Percentiles rank a stretch among this genome's conserved stretches.
phyloP scores from a whole-genome alignment of 1,140 invertebrate species.

The Apis laboriosa region DNA sequence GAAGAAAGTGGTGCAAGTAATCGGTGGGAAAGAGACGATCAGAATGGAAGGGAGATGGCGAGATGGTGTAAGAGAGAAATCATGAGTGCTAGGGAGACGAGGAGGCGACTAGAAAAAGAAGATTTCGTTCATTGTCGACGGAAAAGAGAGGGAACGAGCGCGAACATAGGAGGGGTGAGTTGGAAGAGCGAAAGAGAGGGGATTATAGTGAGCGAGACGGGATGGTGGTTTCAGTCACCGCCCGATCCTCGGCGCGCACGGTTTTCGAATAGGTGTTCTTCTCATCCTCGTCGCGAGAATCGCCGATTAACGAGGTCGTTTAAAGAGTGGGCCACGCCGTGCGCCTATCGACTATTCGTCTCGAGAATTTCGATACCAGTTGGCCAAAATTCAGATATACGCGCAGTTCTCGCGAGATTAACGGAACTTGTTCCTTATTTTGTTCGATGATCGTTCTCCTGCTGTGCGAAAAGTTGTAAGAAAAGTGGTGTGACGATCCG shows the following conservation, averaged over 20 bases:
- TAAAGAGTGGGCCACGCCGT: slow-evolving; percentile 22
- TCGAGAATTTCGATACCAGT: neutral
- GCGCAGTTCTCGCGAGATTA: neutral
- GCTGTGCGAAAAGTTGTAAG: neutral
- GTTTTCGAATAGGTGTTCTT: slow-evolving; percentile 63
- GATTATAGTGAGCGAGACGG: slow-evolving; percentile 62
- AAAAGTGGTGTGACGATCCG: neutral
- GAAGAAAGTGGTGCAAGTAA: neutral
- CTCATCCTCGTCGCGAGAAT: slow-evolving; percentile 53
- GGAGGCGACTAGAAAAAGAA: slow-evolving; percentile 29
- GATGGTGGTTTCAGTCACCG: slow-evolving; percentile 76
- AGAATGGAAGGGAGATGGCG: slow-evolving; percentile 37
- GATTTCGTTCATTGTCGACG: slow-evolving; percentile 22
- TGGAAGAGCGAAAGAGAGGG: slow-evolving; percentile 43
- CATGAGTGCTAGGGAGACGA: neutral
- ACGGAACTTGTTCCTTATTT: slow-evolving; percentile 2
- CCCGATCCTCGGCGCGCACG: slow-evolving; percentile 79
- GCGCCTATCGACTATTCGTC: slow-evolving; percentile 5
- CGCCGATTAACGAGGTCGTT: slow-evolving; percentile 34
- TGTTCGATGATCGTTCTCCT: neutral
- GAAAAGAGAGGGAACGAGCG: slow-evolving; percentile 24
- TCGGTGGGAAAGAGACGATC: slow-evolving; percentile 18
- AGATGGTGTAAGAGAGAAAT: slow-evolving; percentile 8
- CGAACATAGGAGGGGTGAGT: slow-evolving; percentile 25
- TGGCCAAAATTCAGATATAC: neutral